Conservation (phyloP, 1,140 invertebrate genomes). For the Trichonephila inaurata region DNA sequence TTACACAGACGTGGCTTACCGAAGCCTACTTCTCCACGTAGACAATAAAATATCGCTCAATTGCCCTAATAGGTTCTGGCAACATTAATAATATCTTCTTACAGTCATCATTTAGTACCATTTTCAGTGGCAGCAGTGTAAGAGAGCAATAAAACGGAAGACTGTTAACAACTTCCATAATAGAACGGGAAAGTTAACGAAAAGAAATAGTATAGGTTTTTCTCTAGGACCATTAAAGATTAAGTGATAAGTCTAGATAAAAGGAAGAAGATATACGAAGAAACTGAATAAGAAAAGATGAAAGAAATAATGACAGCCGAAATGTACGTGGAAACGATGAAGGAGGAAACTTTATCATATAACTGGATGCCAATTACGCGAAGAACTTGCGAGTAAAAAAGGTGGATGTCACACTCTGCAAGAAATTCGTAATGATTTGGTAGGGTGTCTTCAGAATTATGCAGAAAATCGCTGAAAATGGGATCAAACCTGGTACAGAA, state of each 20-base stretch:
- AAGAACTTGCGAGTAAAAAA: not conserved
- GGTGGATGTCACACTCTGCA: constrained; percentile 22
- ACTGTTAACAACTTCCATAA: constrained; percentile 36
- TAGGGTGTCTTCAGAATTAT: not conserved
- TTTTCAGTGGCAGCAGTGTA: constrained; percentile 29
- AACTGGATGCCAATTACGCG: constrained; percentile 36
- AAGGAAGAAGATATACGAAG: constrained; percentile 18
- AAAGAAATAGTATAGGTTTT: constrained; percentile 22
- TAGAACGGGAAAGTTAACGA: constrained; percentile 3
- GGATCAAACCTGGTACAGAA: no score
- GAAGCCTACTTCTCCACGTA: not conserved
- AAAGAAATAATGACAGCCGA: constrained; percentile 20
- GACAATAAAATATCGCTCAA: constrained; percentile 27
- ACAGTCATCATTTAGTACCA: constrained; percentile 30
- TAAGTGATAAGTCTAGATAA: constrained; percentile 38
- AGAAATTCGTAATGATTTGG: not conserved
- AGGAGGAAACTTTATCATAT: constrained; percentile 48
- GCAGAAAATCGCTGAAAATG: not conserved
- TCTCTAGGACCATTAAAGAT: constrained; percentile 30
- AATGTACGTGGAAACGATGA: not conserved
- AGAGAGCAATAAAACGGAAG: constrained; percentile 33
- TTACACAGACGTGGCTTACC: constrained; percentile 17
- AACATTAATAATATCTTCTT: constrained; percentile 40
- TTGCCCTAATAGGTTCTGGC: constrained; percentile 16
- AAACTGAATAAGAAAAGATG: constrained; percentile 29